Conservation (phyloP, 2,113 vertebrate genomes). For the Hyperoodon ampullatus region DNA sequence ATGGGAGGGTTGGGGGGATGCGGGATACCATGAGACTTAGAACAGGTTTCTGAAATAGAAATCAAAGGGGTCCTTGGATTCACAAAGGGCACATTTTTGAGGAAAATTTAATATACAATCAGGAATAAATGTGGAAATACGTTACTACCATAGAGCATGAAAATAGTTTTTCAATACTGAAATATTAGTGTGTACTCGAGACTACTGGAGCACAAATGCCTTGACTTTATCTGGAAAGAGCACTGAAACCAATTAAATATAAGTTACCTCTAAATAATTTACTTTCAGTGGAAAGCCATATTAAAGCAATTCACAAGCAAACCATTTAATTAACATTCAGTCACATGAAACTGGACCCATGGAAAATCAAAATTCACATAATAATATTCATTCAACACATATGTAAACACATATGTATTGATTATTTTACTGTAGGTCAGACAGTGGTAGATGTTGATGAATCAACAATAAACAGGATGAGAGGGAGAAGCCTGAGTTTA, state of each 20-base stretch:
- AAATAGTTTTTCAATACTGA: conserved; percentile 37
- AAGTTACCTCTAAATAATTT: conserved; percentile 30
- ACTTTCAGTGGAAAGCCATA: background rate
- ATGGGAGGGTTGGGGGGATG: background rate
- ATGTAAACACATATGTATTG: background rate
- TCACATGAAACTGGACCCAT: background rate
- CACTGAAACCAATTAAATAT: conserved; percentile 49
- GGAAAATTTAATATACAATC: background rate
- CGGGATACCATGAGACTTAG: background rate
- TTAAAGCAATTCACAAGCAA: conserved; percentile 12
- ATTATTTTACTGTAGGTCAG: background rate
- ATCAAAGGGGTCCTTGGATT: background rate
- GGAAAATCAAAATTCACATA: background rate
- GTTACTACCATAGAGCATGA: background rate
- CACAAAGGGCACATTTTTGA: background rate
- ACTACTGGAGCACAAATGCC: background rate
- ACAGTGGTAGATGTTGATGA: background rate
- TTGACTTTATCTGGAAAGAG: conserved; percentile 39
- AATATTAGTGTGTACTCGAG: background rate
- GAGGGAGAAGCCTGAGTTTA: background rate
- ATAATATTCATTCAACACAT: background rate
- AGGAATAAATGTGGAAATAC: conserved; percentile 33
- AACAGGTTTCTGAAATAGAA: background rate
- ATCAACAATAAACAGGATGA: background rate
- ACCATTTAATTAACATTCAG: background rate